Percentiles rank a stretch among this genome's conserved stretches.
Evolutionary conservation across 2,113 vertebrate species (phyloP).

Genomic region (Noctilio leporinus): DNA sequence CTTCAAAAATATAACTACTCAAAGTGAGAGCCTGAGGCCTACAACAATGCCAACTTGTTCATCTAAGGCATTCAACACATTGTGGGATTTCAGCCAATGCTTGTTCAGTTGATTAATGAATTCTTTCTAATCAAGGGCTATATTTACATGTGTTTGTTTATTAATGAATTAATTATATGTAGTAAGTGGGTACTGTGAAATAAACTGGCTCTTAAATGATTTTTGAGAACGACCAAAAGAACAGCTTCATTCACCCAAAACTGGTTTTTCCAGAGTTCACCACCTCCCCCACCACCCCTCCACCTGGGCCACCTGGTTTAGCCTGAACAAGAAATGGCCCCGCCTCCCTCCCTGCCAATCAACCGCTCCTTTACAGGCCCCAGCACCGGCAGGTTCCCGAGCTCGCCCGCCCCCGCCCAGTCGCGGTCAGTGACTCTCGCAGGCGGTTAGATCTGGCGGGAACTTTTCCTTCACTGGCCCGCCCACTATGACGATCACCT

Average conservation of each 20-base stretch:
- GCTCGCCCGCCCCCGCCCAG: neutral
- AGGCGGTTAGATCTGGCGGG: neutral
- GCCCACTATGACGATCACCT: slow-evolving; percentile 47
- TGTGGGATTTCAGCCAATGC: neutral
- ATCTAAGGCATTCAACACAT: neutral
- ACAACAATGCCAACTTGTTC: neutral
- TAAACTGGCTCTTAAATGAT: neutral
- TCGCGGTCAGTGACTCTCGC: neutral
- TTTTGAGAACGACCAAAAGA: neutral
- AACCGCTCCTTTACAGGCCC: neutral
- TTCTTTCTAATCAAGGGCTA: neutral
- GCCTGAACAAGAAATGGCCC: neutral
- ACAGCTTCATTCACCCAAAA: neutral
- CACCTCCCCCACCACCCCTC: too few relatives aligned
- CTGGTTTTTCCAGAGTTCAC: neutral
- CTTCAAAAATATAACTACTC: neutral
- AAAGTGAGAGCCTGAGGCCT: neutral
- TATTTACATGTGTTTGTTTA: neutral
- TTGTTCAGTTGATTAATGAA: neutral
- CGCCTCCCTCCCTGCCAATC: neutral
- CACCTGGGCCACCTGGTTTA: too few relatives aligned
- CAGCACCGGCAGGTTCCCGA: neutral
- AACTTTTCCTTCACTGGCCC: neutral
- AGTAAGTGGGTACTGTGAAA: neutral
- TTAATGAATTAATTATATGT: neutral